These are phyloP conservation scores for Illadopsis cleaveri DNA, from an alignment of 2,113 vertebrate species.

Conservation along the genomic window DNA sequence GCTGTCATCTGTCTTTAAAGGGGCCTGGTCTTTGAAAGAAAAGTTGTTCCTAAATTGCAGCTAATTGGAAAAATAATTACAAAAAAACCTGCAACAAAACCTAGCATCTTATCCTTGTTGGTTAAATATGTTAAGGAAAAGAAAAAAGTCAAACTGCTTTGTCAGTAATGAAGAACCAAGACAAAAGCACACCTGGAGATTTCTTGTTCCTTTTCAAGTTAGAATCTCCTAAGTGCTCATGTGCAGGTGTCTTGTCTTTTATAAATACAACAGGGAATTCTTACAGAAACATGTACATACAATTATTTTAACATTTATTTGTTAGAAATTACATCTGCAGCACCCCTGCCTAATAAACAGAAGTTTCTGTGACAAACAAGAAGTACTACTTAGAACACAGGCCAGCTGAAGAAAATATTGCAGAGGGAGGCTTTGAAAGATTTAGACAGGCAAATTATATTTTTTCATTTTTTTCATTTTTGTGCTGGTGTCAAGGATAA, in stretches of 20 bases:
- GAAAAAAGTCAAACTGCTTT: background rate
- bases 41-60: background rate
- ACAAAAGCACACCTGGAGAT: background rate
- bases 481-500: background rate
- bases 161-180: background rate
- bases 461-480: background rate
- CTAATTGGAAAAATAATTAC: background rate
- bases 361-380: background rate
- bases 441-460: background rate
- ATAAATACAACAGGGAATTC: background rate
- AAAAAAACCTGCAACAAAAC: accelerated
- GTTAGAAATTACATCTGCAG: background rate
- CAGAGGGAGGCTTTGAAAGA: background rate
- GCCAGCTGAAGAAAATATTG: background rate
- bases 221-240: background rate
- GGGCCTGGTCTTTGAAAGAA: background rate
- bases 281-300: background rate
- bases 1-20: background rate
- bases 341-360: background rate
- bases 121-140: background rate
- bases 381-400: background rate
- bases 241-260: background rate
- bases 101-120: background rate
- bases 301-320: background rate
- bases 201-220: background rate